A percentile compares a stretch with the other conserved stretches of the same genome.
Evolutionary conservation across 2,888 invertebrate species (phyloP).

Genomic region (Microdon myrmicae): DNA sequence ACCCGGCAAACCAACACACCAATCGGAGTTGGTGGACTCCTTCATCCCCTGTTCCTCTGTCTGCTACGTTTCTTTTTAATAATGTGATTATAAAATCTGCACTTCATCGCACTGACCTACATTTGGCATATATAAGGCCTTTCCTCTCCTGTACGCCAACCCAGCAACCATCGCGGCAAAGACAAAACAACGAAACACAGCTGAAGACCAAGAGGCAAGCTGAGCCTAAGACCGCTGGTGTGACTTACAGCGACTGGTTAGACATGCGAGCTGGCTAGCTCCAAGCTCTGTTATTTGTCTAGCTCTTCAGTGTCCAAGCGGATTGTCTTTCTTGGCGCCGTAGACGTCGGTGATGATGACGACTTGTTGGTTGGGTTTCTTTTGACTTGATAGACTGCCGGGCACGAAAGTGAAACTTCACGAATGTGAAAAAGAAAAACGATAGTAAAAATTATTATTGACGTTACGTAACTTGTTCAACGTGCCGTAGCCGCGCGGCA

Average conservation of each 20-base stretch:
- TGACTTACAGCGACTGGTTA: conserved; percentile 38
- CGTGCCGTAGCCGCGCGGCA: conserved; percentile 30
- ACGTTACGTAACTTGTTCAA: conserved; percentile 50
- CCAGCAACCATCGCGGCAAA: neutral
- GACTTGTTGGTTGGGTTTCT: conserved; percentile 26
- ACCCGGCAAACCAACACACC: conserved; percentile 7
- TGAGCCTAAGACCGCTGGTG: conserved; percentile 24
- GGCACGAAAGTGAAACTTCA: conserved; percentile 52
- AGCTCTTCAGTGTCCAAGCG: conserved; percentile 2
- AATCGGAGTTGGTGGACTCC: conserved; percentile 3
- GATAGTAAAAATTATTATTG: conserved; percentile 41
- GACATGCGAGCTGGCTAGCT: conserved; percentile 29
- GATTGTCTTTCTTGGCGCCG: conserved; percentile 9
- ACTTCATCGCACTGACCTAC: conserved; percentile 61
- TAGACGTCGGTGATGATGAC: conserved; percentile 5
- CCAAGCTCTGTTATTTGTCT: conserved; percentile 14
- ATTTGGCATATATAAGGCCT: conserved; percentile 55
- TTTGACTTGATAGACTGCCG: conserved; percentile 42
- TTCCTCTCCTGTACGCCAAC: conserved; percentile 30
- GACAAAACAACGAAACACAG: conserved; percentile 10
- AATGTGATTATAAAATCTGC: conserved; percentile 58
- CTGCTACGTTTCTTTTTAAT: conserved; percentile 22
- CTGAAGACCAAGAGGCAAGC: neutral
- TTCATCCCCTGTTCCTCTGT: conserved; percentile 8
- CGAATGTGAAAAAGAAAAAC: conserved; percentile 23